Evolutionary conservation across 2,797 vertebrate species (phyloP).

Genomic region (Enteromius trimaculatus): DNA sequence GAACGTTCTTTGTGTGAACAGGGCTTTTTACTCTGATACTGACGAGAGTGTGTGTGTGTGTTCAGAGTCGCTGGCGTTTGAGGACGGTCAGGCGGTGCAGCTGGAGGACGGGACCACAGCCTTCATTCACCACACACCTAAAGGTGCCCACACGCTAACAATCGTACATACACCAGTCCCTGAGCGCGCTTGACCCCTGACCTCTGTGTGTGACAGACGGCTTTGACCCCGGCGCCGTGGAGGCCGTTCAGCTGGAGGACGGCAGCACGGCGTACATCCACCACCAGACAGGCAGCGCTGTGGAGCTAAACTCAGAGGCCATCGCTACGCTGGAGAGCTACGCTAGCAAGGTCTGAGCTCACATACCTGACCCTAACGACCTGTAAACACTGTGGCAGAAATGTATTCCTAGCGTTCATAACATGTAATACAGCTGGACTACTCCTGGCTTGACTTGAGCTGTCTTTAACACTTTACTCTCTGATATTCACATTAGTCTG

Average conservation of each 20-base stretch:
- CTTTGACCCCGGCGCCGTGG: constrained; percentile 74
- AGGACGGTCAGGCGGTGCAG: constrained; percentile 78
- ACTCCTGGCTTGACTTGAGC: too few species aligned
- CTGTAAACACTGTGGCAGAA: too few species aligned
- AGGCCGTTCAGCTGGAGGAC: constrained; percentile 80
- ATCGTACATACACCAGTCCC: background rate
- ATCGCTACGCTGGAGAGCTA: constrained; percentile 73
- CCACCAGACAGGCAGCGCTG: constrained; percentile 65
- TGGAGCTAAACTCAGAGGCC: constrained; percentile 69
- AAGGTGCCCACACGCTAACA: constrained; percentile 68
- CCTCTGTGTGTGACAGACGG: constrained; percentile 66
- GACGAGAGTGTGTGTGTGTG: background rate
- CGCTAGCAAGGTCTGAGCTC: constrained; percentile 68
- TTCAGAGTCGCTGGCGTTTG: constrained; percentile 77
- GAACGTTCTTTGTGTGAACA: too few species aligned
- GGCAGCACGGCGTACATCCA: constrained; percentile 83
- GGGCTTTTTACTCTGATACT: too few species aligned
- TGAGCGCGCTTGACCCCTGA: constrained; percentile 3
- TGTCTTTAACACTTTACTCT: too few species aligned
- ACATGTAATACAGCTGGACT: too few species aligned
- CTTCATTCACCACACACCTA: constrained; percentile 76
- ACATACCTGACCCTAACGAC: background rate
- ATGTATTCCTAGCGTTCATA: too few species aligned
- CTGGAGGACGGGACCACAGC: constrained; percentile 80
- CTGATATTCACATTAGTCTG: too few species aligned